These are phyloP conservation scores for Zosterops pallidus DNA, from an alignment of 2,113 vertebrate genomes.

Conservation along the genomic window DNA sequence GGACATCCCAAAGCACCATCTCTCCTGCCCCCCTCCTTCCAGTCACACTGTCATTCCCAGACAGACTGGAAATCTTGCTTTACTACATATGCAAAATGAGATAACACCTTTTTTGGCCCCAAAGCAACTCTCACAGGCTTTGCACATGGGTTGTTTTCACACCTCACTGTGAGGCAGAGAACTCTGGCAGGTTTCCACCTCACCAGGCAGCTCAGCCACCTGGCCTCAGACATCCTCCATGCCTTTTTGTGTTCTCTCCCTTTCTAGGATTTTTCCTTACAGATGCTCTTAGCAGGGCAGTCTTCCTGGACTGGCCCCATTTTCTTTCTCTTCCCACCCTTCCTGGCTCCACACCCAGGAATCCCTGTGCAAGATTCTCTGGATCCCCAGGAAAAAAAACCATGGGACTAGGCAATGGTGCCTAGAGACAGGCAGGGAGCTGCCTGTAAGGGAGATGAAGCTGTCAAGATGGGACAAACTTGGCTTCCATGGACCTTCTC, in stretches of 20 bases:
- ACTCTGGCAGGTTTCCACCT: slow-evolving; percentile 21
- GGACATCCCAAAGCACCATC: background rate
- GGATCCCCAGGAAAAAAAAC: background rate
- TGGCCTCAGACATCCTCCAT: background rate
- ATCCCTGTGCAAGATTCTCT: background rate
- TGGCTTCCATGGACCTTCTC: background rate
- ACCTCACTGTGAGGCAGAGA: background rate
- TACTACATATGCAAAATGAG: background rate
- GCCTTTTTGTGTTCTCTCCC: background rate
- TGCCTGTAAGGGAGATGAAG: background rate
- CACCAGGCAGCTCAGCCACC: slow-evolving; percentile 27
- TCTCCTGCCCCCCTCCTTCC: background rate
- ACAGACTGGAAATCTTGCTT: background rate
- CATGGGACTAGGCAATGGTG: background rate
- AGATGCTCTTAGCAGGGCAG: background rate
- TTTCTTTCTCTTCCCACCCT: background rate
- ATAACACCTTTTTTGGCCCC: background rate
- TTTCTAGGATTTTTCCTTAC: slow-evolving; percentile 9
- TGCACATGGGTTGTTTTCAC: slow-evolving; percentile 1
- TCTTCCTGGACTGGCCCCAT: background rate
- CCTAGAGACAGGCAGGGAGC: background rate
- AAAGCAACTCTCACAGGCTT: background rate
- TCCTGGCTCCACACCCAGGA: background rate
- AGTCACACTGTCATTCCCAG: background rate
- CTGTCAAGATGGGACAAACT: background rate